phyloP scores from a whole-genome alignment of 2,888 invertebrate species.

The Lasioglossum pauxillum region DNA sequence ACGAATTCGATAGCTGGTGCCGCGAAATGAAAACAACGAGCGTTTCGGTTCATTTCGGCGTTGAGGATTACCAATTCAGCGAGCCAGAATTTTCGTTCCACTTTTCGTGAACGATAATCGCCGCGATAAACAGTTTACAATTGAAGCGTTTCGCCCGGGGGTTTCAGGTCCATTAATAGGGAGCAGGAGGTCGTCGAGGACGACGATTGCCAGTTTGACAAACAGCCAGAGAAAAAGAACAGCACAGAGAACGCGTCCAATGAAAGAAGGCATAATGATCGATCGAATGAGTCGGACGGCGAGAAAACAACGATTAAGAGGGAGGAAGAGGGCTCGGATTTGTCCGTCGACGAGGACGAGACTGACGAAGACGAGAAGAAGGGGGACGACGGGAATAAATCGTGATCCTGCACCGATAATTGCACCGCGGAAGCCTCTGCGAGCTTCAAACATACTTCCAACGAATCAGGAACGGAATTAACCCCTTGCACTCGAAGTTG shows the following conservation, averaged over 20 bases:
- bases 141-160: no score
- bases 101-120: not conserved
- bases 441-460: not conserved
- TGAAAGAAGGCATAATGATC: slow-evolving; percentile 21
- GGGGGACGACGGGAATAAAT: slow-evolving; percentile 42
- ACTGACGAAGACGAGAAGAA: slow-evolving; percentile 64
- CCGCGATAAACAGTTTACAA: not conserved
- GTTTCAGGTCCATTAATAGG: slow-evolving; percentile 40
- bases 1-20: not conserved
- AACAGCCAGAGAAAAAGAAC: slow-evolving; percentile 42
- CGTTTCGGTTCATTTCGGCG: not conserved
- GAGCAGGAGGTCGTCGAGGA: slow-evolving; percentile 56
- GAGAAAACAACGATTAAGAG: slow-evolving; percentile 31
- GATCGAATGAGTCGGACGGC: slow-evolving; percentile 27
- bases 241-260: slow-evolving; percentile 18
- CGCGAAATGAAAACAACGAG: not conserved
- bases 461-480: not conserved
- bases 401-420: slow-evolving; percentile 19
- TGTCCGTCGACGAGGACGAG: slow-evolving; percentile 64
- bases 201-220: slow-evolving; percentile 43
- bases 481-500: not conserved
- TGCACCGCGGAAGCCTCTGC: not conserved
- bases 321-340: slow-evolving; percentile 53
- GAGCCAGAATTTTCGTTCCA: not conserved
- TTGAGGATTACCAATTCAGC: not conserved